These are phyloP conservation scores for Hermodice carunculata DNA, from an alignment of 2,888 invertebrate genomes.

Conservation along the genomic window DNA sequence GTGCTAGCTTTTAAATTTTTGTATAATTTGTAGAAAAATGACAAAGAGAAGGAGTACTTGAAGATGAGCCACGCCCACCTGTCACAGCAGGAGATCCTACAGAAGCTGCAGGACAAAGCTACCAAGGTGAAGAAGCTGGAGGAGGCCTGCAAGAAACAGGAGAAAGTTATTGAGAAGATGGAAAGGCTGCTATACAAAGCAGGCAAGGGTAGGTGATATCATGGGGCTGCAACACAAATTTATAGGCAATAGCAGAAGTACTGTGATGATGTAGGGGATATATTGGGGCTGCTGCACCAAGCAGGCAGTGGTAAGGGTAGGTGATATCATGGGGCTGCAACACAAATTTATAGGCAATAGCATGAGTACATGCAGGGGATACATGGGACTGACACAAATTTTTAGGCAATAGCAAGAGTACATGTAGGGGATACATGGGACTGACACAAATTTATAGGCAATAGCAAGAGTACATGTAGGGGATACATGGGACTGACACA, in stretches of 20 bases:
- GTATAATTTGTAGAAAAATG: constrained; percentile 66
- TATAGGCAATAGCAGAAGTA: no score
- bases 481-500: no score
- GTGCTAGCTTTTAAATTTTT: no score
- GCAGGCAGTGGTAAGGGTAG: not conserved
- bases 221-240: no score
- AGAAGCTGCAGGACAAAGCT: constrained; percentile 59
- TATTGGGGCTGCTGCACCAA: not conserved
- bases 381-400: no score
- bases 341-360: no score
- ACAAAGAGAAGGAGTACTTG: constrained; percentile 58
- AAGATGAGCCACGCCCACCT: constrained; percentile 55
- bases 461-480: no score
- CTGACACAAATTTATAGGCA: no score
- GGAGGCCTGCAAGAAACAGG: constrained; percentile 64
- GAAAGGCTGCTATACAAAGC: constrained; percentile 49
- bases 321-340: not conserved
- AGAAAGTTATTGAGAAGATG: constrained; percentile 66
- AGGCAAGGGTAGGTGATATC: not conserved
- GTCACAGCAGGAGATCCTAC: constrained; percentile 55
- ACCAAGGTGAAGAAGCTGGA: constrained; percentile 59
- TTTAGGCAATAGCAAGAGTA: no score
- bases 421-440: no score
- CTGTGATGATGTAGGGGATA: not conserved
- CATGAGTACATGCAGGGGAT: no score